Percentiles rank a stretch among this genome's conserved stretches.
Conservation (phyloP, 1,140 invertebrate genomes). For the Trichonephila clavipes region DNA sequence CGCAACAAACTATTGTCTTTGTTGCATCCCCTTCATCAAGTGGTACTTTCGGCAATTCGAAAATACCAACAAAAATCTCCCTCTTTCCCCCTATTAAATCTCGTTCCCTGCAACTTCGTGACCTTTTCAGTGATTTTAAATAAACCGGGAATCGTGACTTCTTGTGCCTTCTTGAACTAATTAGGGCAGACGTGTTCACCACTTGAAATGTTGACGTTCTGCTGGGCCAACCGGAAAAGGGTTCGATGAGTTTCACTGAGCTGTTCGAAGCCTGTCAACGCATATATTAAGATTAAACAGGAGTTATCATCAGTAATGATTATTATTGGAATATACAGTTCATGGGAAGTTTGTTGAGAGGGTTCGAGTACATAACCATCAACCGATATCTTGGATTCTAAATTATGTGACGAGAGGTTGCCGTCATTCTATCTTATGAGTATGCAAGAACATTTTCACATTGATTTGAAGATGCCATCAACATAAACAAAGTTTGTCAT, state of each 20-base stretch:
- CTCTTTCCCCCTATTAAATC: not conserved
- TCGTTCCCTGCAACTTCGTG: conserved; percentile 6
- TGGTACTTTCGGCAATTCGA: not conserved
- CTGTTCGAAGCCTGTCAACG: conserved; percentile 13
- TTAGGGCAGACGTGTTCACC: conserved; percentile 20
- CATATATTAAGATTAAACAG: conserved; percentile 54
- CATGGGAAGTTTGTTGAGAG: conserved; percentile 16
- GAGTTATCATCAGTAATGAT: conserved; percentile 67
- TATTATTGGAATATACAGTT: conserved; percentile 51
- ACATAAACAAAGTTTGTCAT: not conserved
- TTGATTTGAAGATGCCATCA: not conserved
- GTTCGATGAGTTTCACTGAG: not conserved
- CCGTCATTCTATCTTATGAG: not conserved
- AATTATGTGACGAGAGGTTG: not conserved
- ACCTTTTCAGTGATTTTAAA: conserved; percentile 25
- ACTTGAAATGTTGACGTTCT: conserved; percentile 58
- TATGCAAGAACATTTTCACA: not conserved
- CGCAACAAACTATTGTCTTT: not conserved
- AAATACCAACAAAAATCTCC: not conserved
- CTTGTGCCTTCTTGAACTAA: conserved; percentile 66
- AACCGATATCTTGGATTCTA: conserved; percentile 22
- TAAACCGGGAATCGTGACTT: conserved; percentile 56
- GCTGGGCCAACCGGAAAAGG: too few species aligned
- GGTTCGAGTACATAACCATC: conserved; percentile 21
- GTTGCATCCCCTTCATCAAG: not conserved